phyloP scores from a whole-genome alignment of 2,797 vertebrate genomes.

The Epinephelus malabaricus region DNA sequence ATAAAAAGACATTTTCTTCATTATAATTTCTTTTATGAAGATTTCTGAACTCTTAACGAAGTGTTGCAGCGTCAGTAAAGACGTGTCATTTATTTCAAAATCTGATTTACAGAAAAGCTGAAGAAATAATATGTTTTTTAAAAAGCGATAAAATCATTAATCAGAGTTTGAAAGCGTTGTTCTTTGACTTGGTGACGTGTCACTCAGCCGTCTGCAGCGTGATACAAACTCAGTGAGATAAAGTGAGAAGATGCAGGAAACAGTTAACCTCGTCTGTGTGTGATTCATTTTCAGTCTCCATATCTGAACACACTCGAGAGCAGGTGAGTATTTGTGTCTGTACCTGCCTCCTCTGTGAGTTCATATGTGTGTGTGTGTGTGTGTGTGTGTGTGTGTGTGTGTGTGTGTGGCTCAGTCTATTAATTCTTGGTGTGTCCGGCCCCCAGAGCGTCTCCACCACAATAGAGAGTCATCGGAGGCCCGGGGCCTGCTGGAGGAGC shows the following conservation, averaged over 20 bases:
- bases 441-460: constrained; percentile 61
- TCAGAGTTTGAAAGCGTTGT: not conserved
- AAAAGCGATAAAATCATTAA: not conserved
- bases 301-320: not conserved
- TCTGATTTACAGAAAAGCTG: too few relatives aligned
- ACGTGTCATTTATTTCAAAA: too few relatives aligned
- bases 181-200: not conserved
- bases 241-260: constrained; percentile 8
- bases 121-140: not conserved
- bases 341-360: not conserved
- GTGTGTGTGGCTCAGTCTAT: constrained; percentile 39
- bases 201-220: not conserved
- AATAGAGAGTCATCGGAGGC: constrained; percentile 68
- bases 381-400: constrained; percentile 33
- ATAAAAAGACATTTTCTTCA: too few relatives aligned
- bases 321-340: constrained; percentile 15
- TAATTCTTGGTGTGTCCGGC: constrained; percentile 65
- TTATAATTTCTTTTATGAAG: not conserved
- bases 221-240: not conserved
- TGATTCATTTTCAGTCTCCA: not conserved
- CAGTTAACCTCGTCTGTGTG: not conserved
- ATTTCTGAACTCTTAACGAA: not conserved
- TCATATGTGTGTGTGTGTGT: constrained; percentile 15
- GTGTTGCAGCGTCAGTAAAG: not conserved
- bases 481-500: constrained; percentile 58